Evolutionary conservation across 2,888 invertebrate genomes (phyloP), one percentile per base, ranked within the genome.

Genomic region (Tipula unca): DNA sequence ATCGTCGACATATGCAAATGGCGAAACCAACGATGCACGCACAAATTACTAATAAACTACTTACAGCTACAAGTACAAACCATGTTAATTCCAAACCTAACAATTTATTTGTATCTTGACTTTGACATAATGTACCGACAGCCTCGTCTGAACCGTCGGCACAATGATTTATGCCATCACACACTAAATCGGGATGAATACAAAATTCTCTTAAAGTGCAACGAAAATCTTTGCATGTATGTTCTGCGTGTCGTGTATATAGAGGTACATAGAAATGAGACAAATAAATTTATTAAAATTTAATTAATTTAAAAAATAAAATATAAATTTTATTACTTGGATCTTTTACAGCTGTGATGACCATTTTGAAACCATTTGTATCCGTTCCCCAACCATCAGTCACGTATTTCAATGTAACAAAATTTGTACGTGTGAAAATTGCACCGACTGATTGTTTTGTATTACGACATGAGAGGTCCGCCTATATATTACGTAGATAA

Each of bases 331-430:
- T 95, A 96, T 96, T 92, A 97, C 97, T 96, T 89, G 96, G 95
- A 93, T 97, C 97, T 91, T 97, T 98, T 90, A 97, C 96, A 88
- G 97, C 96, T 87, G 98, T 98, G 92, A 98, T 96, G 91, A 98
- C 95, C 89, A 98, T 94, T 89, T 95, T 95, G 93, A 98, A 98
- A 89, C 97, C 97, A 91, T 97, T 97, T 89, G 95, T 94, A 90
- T 96, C 96, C 87, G 97, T 97, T 87, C 97, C 97, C 96, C 97
- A 97, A 89, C 94, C 94, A 92, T 98, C 97, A 85, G 98, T 97
- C 89, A 96, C 96, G 92, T 97, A 98, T 91, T 96, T 97, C 88
- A 98, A 93, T 85, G 97, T 98, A 89, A 98, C 96, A 92, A 96
- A 97, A 93, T 97, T 98, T 90, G 97, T 97, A 89, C 96, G 94